Base-by-base conservation (phyloP, 2,888 invertebrate genomes). In the Diplazon laetatorius region DNA sequence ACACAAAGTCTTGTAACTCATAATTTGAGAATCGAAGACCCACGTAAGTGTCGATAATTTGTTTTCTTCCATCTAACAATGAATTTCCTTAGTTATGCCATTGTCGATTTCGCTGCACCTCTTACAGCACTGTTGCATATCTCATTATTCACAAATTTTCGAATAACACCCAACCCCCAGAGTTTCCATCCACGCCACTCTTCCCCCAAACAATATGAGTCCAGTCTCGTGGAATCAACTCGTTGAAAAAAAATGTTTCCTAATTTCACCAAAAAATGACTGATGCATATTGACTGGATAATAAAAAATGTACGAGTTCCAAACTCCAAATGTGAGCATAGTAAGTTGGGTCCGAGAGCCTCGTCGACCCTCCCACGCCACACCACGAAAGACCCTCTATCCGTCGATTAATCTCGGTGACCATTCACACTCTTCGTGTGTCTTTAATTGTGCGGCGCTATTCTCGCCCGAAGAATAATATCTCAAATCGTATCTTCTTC, bases 401-500 rank as follows among this genome's bases (percentile, higher is more conserved):
- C 65, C 37, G 22, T 42, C 69, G 39, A 65, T 77, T 72, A 55
- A 73, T 78, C 52, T 62, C 78, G n/a, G n/a, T 44, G 73, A 9
- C 55, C 69, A 73, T 78, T 65, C 66, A 57, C 72, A 25, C 60
- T 68, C 52, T 68, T 59, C 39, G 50, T 73, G 69, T 73, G 25
- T 52, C 57, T 78, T 65, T 65, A 74, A 69, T 70, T 70, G 69
- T 73, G 59, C 48, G 59, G 18, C 59, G 37, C 65, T 44, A 18
- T 14, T n/a, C 30, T 16, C 37, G 46, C 14, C 48, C 22, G 46
- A 71, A 71, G 75, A 75, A 71, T 78, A 71, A 71, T 75, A 75
- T 75, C 66, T 62, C 48, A 55, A 66, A 66, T 65, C 55, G 75
- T 75, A 75, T 75, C 65, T 76, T 75, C 65, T 76, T 12, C 14